These are phyloP conservation scores for Tiaroga cobitis DNA, from an alignment of 2,797 vertebrate genomes.

Conservation along the genomic window DNA sequence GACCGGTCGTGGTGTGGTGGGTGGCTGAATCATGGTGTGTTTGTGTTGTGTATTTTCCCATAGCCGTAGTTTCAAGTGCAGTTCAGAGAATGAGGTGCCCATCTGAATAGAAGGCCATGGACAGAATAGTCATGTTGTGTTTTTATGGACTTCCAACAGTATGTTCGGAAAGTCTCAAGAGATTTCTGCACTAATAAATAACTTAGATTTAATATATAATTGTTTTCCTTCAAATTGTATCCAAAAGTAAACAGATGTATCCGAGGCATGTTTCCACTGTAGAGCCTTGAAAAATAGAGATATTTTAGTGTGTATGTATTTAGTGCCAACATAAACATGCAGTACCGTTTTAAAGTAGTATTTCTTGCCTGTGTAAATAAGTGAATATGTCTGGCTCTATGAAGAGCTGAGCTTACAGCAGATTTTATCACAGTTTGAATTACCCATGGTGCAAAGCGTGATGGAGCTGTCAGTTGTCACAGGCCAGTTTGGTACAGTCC, in stretches of 20 bases:
- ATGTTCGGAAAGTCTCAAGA: constrained; percentile 62
- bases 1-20: constrained; percentile 66
- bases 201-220: constrained; percentile 31
- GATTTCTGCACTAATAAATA: constrained; percentile 49
- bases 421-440: constrained; percentile 61
- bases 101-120: constrained; percentile 45
- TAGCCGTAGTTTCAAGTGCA: constrained; percentile 47
- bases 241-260: constrained; percentile 43
- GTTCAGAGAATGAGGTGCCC: constrained; percentile 50
- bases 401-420: constrained; percentile 56
- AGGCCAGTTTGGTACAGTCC: neutral
- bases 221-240: constrained; percentile 46
- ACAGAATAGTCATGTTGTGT: constrained; percentile 35
- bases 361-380: constrained; percentile 67
- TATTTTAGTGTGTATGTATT: constrained; percentile 55
- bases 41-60: constrained; percentile 69
- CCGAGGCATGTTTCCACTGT: constrained; percentile 47
- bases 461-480: constrained; percentile 39
- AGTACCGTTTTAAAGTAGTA: constrained; percentile 51
- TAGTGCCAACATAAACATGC: constrained; percentile 58
- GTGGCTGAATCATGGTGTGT: constrained; percentile 40
- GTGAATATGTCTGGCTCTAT: constrained; percentile 57
- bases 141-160: constrained; percentile 36
- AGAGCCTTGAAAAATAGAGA: constrained; percentile 50
- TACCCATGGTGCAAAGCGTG: constrained; percentile 46